Conservation (phyloP, 2,797 vertebrate genomes). For the Xiphophorus birchmanni region DNA sequence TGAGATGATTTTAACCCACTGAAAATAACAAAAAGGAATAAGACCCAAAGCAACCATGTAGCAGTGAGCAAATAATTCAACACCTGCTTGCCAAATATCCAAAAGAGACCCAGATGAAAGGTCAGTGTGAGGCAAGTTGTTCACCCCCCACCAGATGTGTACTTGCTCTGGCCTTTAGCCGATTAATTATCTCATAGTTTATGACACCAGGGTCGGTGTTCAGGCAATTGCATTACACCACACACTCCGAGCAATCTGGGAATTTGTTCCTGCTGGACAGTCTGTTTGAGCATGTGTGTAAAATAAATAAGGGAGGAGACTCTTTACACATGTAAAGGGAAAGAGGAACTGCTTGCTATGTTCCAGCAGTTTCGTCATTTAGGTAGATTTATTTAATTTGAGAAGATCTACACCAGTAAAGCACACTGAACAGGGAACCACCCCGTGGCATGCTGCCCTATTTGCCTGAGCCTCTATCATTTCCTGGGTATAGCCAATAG, state of each 20-base stretch:
- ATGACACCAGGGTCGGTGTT: slow-evolving; percentile 59
- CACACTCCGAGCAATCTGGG: slow-evolving; percentile 62
- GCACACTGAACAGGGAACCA: slow-evolving; percentile 42
- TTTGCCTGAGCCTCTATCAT: slow-evolving; percentile 71
- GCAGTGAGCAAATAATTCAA: slow-evolving; percentile 45
- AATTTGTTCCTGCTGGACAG: slow-evolving; percentile 41
- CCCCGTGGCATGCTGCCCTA: slow-evolving; percentile 56
- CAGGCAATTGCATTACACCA: slow-evolving; percentile 66
- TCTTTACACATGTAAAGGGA: slow-evolving; percentile 63
- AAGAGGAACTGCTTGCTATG: slow-evolving; percentile 31
- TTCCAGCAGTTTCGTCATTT: not conserved
- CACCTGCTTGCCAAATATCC: slow-evolving; percentile 53
- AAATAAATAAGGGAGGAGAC: slow-evolving; percentile 51
- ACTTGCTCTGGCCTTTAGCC: slow-evolving; percentile 52
- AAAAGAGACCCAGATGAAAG: slow-evolving; percentile 52
- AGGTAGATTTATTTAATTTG: not conserved
- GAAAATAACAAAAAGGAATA: slow-evolving; percentile 23
- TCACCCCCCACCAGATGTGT: slow-evolving; percentile 62
- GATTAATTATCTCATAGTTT: slow-evolving; percentile 70
- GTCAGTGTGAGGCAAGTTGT: slow-evolving; percentile 55
- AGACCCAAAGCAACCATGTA: slow-evolving; percentile 25
- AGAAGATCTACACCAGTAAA: slow-evolving; percentile 44
- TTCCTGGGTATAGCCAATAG: slow-evolving; percentile 75
- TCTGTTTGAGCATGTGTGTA: slow-evolving; percentile 33
- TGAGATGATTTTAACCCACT: slow-evolving; percentile 1